Conservation (phyloP, 2,113 vertebrate species). For the Jaculus jaculus region DNA sequence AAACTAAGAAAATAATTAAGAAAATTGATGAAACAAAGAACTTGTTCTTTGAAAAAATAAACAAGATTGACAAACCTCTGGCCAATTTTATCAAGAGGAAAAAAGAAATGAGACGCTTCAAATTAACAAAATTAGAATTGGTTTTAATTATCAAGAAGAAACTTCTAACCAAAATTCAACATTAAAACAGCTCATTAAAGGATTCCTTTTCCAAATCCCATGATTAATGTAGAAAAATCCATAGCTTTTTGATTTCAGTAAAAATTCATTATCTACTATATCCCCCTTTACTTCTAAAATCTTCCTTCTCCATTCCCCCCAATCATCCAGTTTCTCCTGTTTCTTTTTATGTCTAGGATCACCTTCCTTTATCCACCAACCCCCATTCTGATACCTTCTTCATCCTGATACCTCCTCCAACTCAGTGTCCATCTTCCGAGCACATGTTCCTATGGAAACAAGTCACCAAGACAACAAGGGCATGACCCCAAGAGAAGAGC, state of each 20-base stretch:
- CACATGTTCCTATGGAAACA: background rate
- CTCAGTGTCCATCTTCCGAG: background rate
- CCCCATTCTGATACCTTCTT: background rate
- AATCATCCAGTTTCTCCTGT: too few relatives aligned
- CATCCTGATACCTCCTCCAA: background rate
- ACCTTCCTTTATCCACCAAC: background rate
- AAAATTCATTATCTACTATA: background rate
- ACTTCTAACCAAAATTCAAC: slow-evolving; percentile 28
- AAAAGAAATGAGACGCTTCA: too few relatives aligned
- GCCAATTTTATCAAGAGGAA: too few relatives aligned
- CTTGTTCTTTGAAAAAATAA: too few relatives aligned
- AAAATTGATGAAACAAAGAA: too few relatives aligned
- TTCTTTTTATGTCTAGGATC: background rate
- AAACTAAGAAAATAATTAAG: too few relatives aligned
- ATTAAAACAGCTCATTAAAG: background rate
- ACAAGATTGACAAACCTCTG: too few relatives aligned
- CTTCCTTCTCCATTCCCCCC: too few relatives aligned
- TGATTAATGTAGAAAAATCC: background rate
- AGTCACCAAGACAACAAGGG: background rate
- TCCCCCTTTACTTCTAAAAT: background rate
- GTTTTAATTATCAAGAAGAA: slow-evolving; percentile 10
- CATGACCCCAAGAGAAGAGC: background rate
- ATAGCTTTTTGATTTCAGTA: background rate
- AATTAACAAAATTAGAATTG: too few relatives aligned
- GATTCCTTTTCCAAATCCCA: background rate